Base-by-base conservation (phyloP, 2,113 vertebrate genomes). In the Cichladusa arquata region DNA sequence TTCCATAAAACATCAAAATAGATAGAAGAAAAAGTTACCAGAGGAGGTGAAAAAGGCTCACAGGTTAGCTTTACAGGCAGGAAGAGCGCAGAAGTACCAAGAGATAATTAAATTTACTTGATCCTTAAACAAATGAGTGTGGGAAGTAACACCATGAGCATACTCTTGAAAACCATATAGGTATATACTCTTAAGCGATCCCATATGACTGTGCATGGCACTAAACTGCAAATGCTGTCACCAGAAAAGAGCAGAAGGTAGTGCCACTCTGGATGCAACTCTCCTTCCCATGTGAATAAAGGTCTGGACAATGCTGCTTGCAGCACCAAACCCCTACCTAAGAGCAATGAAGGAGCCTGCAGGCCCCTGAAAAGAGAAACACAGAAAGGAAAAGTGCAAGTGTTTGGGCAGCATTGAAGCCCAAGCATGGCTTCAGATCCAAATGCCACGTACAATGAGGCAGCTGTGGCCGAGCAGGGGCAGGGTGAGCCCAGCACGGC, bases 41-140 rank as follows among this genome's bases (percentile, higher is more conserved):
- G 48, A 14, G 8, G 20, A 34, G 16, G 70, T 29, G 26, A 72
- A 85, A 91, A 93, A 22, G 26, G 53, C 28, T 86, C 54, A 77
- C 19, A 71, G 62, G 31, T 65, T 40, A 51, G 48, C 26, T 58
- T 81, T 61, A 74, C 70, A 40, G 36, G 29, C 60, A 78, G 44
- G 45, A 86, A 87, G 33, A 61, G 40, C 44, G 31, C 20, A 62
- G 36, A 89, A 48, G 17, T 60, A 34, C 26, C 18, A 53, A 82
- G 31, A 84, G 74, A 94, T 65, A 87, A 85, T 83, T 88, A 91
- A 92, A 53, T 42, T 92, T 88, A n/a, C 15, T 65, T 85, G 86
- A 88, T 86, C 67, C 92, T 80, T 92, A 76, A 86, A 96, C 79
- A 90, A 81, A 48, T 51, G 40, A 74, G 10, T 29, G 40, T 9